Evolutionary conservation across 2,888 invertebrate genomes (phyloP), one percentile per base, ranked within the genome.

Genomic region (Amiota mariae): DNA sequence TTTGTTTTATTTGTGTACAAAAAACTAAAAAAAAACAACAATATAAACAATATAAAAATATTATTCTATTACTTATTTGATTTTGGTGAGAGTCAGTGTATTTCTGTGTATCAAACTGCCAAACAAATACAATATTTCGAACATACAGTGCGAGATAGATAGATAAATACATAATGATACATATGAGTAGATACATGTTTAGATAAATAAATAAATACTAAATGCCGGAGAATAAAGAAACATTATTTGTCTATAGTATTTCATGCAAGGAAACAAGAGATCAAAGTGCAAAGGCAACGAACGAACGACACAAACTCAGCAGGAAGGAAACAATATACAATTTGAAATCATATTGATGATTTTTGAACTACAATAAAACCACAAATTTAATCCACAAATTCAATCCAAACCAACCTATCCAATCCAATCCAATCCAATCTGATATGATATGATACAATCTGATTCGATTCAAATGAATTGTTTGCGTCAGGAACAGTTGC

Each of bases 261-360:
- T 76, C 78, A 51, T 51, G 54, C 54, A 51, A 81, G 81, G 85
- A 85, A 36, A 85, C 82, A 82, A 81, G 36, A 36, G 82, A 82
- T 85, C 85, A 82, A 82, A 82, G 85, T 85, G 79, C 81, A 78
- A 49, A 70, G 77, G 73, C 73, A 51, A 51, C n/a, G n/a, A n/a
- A n/a, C 4, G n/a, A 71, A 68, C 72, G 72, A 73, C 81, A 85
- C 79, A 85, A 82, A 82, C 54, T 73, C 85, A 82, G 85, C 82
- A 84, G 82, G 82, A 82, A 82, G 82, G 85, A 82, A 82, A 82
- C 81, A 82, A 85, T 85, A 84, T 82, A 85, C 75, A 72, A 71
- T 76, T 61, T 20, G 71, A 63, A 72, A 73, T 76, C 36, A 36
- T 36, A 36, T 36, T 36, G 36, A 36, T 36, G 36, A 36, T 36